phyloP scores from a whole-genome alignment of 2,113 vertebrate genomes.

The Cacatua alba region DNA sequence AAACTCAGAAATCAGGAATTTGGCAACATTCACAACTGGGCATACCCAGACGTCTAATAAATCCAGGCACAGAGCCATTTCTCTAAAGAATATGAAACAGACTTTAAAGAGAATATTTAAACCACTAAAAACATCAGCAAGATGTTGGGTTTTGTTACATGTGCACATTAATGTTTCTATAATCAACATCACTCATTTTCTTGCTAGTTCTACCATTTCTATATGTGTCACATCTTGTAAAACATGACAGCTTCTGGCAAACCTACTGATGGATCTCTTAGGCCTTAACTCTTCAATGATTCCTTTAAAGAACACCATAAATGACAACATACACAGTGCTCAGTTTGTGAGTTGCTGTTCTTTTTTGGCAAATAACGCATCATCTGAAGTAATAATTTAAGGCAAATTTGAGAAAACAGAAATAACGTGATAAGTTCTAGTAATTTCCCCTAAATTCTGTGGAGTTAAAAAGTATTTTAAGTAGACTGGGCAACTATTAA shows the following conservation, averaged over 20 bases:
- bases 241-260: neutral
- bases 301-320: neutral
- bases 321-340: neutral
- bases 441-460: neutral
- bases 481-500: neutral
- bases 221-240: neutral
- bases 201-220: neutral
- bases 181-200: neutral
- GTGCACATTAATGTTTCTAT: neutral
- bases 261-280: neutral
- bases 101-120: neutral
- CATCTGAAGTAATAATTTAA: neutral
- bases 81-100: neutral
- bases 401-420: neutral
- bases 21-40: neutral
- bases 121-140: neutral
- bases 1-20: neutral
- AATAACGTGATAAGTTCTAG: neutral
- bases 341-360: neutral
- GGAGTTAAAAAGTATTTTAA: neutral
- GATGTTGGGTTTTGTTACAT: neutral
- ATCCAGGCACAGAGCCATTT: neutral
- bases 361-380: neutral
- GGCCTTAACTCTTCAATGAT: neutral
- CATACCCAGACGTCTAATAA: neutral